phyloP scores from a whole-genome alignment of 2,888 invertebrate genomes.

The Thecophora atra region DNA sequence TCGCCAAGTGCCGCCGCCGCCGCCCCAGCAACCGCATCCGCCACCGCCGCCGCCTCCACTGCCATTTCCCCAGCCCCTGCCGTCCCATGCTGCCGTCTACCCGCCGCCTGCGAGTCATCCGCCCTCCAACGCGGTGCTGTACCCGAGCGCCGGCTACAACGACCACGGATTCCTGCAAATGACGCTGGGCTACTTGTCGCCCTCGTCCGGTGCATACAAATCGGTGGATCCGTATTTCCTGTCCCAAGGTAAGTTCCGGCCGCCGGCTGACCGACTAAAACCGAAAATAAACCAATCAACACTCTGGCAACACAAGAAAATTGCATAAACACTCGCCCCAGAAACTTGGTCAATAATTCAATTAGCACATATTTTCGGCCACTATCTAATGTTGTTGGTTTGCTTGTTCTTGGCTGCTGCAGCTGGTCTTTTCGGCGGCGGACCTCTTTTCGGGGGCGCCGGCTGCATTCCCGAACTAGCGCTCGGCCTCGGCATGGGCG shows the following conservation, averaged over 20 bases:
- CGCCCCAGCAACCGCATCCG: conserved; percentile 27
- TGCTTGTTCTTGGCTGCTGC: conserved; percentile 28
- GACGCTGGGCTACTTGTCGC: conserved; percentile 75
- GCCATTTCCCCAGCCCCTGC: conserved; percentile 34
- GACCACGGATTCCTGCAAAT: conserved; percentile 74
- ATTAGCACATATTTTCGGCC: conserved; percentile 20
- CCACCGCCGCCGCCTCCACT: conserved; percentile 41
- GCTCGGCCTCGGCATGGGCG: conserved; percentile 65
- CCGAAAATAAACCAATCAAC: conserved; percentile 20
- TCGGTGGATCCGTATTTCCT: conserved; percentile 78
- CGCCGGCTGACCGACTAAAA: not conserved
- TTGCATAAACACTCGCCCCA: conserved; percentile 24
- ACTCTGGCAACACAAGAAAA: conserved; percentile 25
- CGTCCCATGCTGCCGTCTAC: conserved; percentile 44
- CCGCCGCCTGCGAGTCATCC: conserved; percentile 46
- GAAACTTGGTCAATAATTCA: conserved; percentile 36
- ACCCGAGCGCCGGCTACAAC: conserved; percentile 63
- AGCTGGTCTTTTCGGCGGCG: conserved; percentile 64
- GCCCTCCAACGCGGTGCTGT: conserved; percentile 58
- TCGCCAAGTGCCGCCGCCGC: not conserved
- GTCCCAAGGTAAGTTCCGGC: conserved; percentile 71
- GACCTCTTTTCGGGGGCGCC: conserved; percentile 62
- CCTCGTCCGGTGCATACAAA: conserved; percentile 73
- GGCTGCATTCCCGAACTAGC: conserved; percentile 65
- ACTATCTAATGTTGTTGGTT: not conserved